These are phyloP conservation scores for Gallinago solitaria DNA, from an alignment of 2,797 vertebrate genomes.

Conservation along the genomic window DNA sequence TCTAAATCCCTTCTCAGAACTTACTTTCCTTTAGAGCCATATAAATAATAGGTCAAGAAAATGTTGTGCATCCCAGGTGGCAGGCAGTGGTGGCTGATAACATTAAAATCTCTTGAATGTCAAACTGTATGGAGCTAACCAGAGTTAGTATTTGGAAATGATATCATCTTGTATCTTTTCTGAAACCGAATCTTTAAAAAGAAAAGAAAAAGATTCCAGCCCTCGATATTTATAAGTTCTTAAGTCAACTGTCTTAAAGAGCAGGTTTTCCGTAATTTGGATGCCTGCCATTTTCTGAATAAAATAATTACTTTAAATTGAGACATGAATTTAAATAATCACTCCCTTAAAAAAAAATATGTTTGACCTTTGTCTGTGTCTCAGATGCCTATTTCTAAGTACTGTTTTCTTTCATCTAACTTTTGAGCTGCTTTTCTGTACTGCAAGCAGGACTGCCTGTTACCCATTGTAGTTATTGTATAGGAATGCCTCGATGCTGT, in stretches of 20 bases:
- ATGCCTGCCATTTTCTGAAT: conserved; percentile 13
- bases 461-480: not conserved
- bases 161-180: conserved; percentile 27
- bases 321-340: not conserved
- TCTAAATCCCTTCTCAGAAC: not conserved
- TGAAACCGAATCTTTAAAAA: conserved; percentile 20
- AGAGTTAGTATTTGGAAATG: conserved; percentile 10
- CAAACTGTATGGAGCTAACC: conserved; percentile 14
- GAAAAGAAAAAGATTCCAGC: conserved; percentile 24
- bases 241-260: conserved; percentile 27
- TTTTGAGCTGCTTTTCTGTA: not conserved
- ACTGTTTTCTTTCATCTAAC: not conserved
- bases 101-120: conserved; percentile 48
- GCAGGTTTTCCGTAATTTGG: conserved; percentile 33
- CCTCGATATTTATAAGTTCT: conserved; percentile 36
- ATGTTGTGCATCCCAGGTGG: not conserved
- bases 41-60: conserved; percentile 45
- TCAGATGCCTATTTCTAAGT: not conserved
- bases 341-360: not conserved
- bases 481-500: not conserved
- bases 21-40: not conserved
- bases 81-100: conserved; percentile 17
- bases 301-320: conserved; percentile 16
- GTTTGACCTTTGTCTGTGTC: not conserved
- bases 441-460: not conserved